phyloP scores from a whole-genome alignment of 2,888 invertebrate genomes.

The Rhodophaea formosa region DNA sequence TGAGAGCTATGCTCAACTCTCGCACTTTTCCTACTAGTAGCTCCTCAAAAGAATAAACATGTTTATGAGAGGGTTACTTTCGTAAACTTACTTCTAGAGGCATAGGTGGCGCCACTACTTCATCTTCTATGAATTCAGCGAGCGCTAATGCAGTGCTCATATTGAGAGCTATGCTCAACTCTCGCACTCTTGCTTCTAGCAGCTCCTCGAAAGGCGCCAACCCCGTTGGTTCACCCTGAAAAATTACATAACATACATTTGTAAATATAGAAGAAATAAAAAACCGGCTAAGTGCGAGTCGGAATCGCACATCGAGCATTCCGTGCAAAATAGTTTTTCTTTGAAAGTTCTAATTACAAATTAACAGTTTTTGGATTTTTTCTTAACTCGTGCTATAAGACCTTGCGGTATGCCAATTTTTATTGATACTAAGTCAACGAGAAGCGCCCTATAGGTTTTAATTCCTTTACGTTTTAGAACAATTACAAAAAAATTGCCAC shows the following conservation, averaged over 20 bases:
- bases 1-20: constrained; percentile 85
- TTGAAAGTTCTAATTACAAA: too few relatives aligned
- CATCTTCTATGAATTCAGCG: constrained; percentile 93
- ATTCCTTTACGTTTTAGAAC: too few relatives aligned
- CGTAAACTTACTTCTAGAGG: constrained; percentile 88
- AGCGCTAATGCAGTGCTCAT: constrained; percentile 92
- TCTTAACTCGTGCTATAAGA: too few relatives aligned
- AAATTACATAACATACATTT: neutral
- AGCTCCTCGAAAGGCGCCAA: constrained; percentile 71
- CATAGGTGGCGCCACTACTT: constrained; percentile 89
- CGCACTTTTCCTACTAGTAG: constrained; percentile 69
- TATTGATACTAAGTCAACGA: too few relatives aligned
- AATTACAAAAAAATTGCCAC: too few relatives aligned
- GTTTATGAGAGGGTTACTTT: neutral
- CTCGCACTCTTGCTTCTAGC: constrained; percentile 83
- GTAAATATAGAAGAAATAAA: neutral
- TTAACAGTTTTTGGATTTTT: too few relatives aligned
- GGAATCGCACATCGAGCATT: too few relatives aligned
- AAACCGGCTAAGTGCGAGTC: too few relatives aligned
- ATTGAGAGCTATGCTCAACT: constrained; percentile 85
- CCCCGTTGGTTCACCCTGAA: constrained; percentile 52
- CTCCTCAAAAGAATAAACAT: too few relatives aligned
- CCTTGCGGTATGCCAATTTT: too few relatives aligned
- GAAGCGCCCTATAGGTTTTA: too few relatives aligned
- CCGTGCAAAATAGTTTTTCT: too few relatives aligned